These are phyloP conservation scores for Tenthredo distinguenda DNA, from an alignment of 2,888 invertebrate genomes.

Conservation along the genomic window DNA sequence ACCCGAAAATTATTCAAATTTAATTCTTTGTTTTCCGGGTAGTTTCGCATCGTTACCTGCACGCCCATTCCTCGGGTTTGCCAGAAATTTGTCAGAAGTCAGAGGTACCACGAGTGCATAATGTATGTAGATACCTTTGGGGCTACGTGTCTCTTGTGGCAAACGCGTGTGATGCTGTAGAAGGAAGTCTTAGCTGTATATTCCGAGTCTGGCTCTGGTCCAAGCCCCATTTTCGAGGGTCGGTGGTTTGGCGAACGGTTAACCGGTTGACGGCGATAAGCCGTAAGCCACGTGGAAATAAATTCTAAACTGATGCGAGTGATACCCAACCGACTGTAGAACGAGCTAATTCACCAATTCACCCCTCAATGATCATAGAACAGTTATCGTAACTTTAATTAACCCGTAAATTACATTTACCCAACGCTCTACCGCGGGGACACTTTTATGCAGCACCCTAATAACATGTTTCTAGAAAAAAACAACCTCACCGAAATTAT, in stretches of 20 bases:
- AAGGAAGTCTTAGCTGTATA: constrained; percentile 38
- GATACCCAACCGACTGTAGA: not conserved
- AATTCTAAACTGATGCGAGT: constrained; percentile 24
- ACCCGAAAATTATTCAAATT: not conserved
- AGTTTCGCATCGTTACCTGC: constrained; percentile 10
- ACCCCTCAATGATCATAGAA: not conserved
- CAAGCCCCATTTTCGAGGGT: constrained; percentile 47
- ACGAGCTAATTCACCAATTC: constrained; percentile 24
- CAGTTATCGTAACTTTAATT: not conserved
- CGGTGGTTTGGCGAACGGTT: constrained; percentile 46
- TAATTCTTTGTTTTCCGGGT: not conserved
- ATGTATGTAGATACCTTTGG: constrained; percentile 15
- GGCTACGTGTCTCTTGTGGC: not conserved
- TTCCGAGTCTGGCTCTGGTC: constrained; percentile 40
- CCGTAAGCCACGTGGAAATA: constrained; percentile 44
- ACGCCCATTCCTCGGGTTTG: not conserved
- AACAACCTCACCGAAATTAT: no score
- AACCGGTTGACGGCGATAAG: constrained; percentile 47
- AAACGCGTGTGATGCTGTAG: constrained; percentile 36
- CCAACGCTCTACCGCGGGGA: not conserved
- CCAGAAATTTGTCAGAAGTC: constrained; percentile 2
- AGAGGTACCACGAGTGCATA: constrained; percentile 26
- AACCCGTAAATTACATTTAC: not conserved
- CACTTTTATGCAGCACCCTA: not conserved
- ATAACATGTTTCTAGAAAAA: not conserved